These are phyloP conservation scores for Corydoras maculifer DNA, from an alignment of 2,113 vertebrate species.

Conservation along the genomic window DNA sequence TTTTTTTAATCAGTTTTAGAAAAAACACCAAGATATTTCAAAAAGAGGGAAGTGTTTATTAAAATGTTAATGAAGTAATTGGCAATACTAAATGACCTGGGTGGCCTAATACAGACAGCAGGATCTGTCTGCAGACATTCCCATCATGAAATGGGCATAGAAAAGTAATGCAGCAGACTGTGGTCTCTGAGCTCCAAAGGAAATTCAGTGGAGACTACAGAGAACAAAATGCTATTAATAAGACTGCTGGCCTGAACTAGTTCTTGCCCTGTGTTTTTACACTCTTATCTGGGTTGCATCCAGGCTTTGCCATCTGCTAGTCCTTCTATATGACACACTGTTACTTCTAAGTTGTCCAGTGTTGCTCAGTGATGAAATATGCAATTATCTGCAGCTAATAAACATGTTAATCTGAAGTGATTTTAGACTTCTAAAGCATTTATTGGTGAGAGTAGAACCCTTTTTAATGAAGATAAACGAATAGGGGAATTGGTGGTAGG, in stretches of 20 bases:
- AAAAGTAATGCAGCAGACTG: constrained; percentile 13
- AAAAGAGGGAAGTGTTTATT: too few relatives aligned
- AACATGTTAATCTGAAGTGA: constrained; percentile 30
- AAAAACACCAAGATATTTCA: too few relatives aligned
- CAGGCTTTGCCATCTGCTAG: constrained; percentile 46
- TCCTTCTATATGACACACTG: constrained; percentile 48
- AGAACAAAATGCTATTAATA: constrained; percentile 42
- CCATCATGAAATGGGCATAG: not conserved
- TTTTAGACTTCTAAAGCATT: constrained; percentile 22
- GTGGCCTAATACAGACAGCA: not conserved
- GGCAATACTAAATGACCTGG: not conserved
- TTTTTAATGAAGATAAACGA: constrained; percentile 1
- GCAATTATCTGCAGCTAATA: constrained; percentile 31
- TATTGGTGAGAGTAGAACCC: constrained; percentile 13
- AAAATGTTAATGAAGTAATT: not conserved
- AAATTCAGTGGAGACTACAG: constrained; percentile 31
- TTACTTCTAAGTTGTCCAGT: constrained; percentile 23
- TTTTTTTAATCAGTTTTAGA: too few relatives aligned
- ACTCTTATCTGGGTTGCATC: constrained; percentile 42
- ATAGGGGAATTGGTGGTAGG: not conserved
- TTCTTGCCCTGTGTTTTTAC: constrained; percentile 38
- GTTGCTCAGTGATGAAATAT: constrained; percentile 30
- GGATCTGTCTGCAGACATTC: not conserved
- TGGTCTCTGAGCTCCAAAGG: constrained; percentile 17
- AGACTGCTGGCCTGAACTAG: constrained; percentile 36